Percentiles rank a stretch among this genome's conserved stretches.
Conservation (phyloP, 1,140 invertebrate genomes). For the Choristoneura fumiferana region DNA sequence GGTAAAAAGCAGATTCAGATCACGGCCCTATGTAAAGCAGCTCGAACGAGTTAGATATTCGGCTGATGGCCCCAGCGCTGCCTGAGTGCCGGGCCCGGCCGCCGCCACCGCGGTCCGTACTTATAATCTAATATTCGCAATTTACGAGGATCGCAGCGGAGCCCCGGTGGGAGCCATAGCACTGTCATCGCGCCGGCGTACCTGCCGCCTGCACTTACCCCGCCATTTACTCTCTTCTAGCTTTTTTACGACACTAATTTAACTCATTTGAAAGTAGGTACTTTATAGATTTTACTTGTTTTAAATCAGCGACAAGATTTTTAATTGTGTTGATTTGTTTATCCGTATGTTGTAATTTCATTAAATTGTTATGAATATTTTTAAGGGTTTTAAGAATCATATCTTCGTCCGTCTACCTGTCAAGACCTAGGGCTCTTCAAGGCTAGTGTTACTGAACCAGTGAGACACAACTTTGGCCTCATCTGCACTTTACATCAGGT, state of each 20-base stretch:
- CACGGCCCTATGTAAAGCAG: conserved; percentile 57
- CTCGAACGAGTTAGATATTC: conserved; percentile 61
- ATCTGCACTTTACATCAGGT: no score
- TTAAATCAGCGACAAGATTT: no score
- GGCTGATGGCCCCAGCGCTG: conserved; percentile 62
- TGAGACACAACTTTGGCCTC: no score
- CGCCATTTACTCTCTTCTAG: conserved; percentile 48
- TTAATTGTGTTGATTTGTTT: no score
- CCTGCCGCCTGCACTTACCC: conserved; percentile 60
- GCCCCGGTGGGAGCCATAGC: conserved; percentile 58
- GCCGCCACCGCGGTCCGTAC: conserved; percentile 59
- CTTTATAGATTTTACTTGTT: conserved; percentile 14
- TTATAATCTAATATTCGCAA: conserved; percentile 78
- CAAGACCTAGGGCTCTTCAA: no score
- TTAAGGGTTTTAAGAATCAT: no score
- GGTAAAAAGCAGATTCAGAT: conserved; percentile 70
- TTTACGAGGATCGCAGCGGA: conserved; percentile 71
- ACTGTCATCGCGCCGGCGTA: conserved; percentile 63
- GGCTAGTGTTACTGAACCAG: no score
- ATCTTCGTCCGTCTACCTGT: no score
- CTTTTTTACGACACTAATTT: conserved; percentile 50
- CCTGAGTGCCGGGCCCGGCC: conserved; percentile 6
- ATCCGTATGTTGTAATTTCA: no score
- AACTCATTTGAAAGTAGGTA: conserved; percentile 41
- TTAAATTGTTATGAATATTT: no score